Percentiles rank a stretch among this genome's conserved stretches.
phyloP scores from a whole-genome alignment of 2,888 invertebrate species.

The Prenolepis imparis region DNA sequence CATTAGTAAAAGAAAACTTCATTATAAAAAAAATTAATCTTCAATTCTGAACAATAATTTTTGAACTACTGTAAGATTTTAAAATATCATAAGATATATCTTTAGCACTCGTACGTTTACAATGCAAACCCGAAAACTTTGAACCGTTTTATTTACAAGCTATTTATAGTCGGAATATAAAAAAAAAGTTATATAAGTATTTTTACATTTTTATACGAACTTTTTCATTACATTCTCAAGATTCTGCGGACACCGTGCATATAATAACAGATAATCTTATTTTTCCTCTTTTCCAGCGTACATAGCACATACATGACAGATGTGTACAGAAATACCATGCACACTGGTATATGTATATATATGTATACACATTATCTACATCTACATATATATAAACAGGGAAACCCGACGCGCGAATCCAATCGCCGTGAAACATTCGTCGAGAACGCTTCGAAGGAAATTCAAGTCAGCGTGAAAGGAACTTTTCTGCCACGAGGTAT shows the following conservation, averaged over 20 bases:
- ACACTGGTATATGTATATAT: not conserved
- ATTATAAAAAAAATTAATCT: too few relatives aligned
- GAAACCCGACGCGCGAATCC: not conserved
- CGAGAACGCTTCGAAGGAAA: not conserved
- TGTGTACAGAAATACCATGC: too few relatives aligned
- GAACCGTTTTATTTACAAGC: not conserved
- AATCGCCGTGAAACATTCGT: not conserved
- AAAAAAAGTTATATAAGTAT: not conserved
- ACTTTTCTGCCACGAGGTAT: not conserved
- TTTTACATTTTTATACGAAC: not conserved
- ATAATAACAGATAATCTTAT: not conserved
- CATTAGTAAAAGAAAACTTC: too few relatives aligned
- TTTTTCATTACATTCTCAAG: not conserved
- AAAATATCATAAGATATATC: too few relatives aligned
- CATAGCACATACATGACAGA: not conserved
- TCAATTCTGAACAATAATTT: too few relatives aligned
- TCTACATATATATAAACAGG: not conserved
- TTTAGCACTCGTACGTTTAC: too few relatives aligned
- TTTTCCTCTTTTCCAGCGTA: conserved; percentile 10
- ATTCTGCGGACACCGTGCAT: not conserved
- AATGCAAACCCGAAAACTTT: too few relatives aligned
- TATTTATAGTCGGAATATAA: not conserved
- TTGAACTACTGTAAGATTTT: too few relatives aligned
- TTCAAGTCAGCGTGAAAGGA: conserved; percentile 29
- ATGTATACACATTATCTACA: too few relatives aligned